Evolutionary conservation across 2,888 invertebrate species (phyloP).

Genomic region (Notocelia uddmanniana): DNA sequence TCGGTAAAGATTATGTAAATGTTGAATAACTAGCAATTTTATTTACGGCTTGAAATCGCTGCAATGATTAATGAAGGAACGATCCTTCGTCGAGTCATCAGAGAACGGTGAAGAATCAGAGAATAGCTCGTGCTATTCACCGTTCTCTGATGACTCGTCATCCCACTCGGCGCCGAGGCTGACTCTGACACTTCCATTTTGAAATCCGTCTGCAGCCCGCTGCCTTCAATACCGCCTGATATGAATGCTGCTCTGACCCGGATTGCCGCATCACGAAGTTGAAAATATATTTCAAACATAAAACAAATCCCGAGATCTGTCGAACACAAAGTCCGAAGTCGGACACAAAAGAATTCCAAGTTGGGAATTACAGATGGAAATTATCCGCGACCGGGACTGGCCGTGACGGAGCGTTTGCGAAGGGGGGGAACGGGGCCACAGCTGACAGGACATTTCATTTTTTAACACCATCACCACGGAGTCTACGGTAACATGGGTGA

Average conservation of each 20-base stretch:
- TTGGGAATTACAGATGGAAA: slow-evolving; percentile 36
- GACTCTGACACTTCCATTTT: slow-evolving; percentile 5
- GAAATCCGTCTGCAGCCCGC: not conserved
- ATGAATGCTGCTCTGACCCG: slow-evolving; percentile 5
- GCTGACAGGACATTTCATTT: slow-evolving; percentile 20
- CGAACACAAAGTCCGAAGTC: slow-evolving; percentile 38
- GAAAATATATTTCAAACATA: slow-evolving; percentile 35
- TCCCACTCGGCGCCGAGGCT: not conserved
- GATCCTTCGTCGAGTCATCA: no score
- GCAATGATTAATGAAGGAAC: no score
- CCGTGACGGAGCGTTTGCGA: not conserved
- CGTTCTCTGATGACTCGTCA: not conserved
- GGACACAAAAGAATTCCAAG: slow-evolving; percentile 35
- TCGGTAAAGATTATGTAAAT: no score
- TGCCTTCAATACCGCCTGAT: not conserved
- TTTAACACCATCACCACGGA: not conserved
- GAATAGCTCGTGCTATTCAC: not conserved
- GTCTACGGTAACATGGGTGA: no score
- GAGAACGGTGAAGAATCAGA: no score
- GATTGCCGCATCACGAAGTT: slow-evolving; percentile 29
- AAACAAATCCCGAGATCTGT: slow-evolving; percentile 39
- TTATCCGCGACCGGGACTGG: slow-evolving; percentile 22
- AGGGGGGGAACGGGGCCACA: not conserved
- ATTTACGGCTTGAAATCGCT: not conserved
- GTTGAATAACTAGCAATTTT: not conserved